A percentile compares a stretch with the other conserved stretches of the same genome.
Conservation (phyloP, 2,113 vertebrate species). For the Hoplias malabaricus region DNA sequence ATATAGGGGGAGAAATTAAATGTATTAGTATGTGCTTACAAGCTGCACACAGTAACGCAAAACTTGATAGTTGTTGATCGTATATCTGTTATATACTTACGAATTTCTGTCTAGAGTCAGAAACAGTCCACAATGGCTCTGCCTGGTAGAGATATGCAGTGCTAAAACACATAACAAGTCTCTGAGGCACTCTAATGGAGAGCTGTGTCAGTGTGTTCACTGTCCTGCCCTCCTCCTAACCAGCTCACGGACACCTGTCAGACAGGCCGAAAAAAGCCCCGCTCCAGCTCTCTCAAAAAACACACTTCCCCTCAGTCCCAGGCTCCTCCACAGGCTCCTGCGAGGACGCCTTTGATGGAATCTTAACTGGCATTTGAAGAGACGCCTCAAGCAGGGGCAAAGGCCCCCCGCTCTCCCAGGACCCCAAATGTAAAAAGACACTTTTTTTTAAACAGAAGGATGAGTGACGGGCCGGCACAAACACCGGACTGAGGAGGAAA, state of each 20-base stretch:
- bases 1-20: too few species aligned
- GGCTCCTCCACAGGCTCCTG: slow-evolving; percentile 37
- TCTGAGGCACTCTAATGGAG: slow-evolving; percentile 18
- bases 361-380: slow-evolving; percentile 53
- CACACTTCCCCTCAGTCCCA: slow-evolving; percentile 25
- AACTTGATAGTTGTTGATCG: neutral
- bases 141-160: neutral
- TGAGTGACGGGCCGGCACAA: slow-evolving; percentile 61
- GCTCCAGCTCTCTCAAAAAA: slow-evolving; percentile 27
- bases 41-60: neutral
- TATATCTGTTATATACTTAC: neutral
- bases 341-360: slow-evolving; percentile 50
- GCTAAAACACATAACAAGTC: slow-evolving; percentile 16
- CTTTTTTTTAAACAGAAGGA: slow-evolving; percentile 74
- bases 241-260: slow-evolving; percentile 48
- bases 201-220: slow-evolving; percentile 10
- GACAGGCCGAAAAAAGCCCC: slow-evolving; percentile 41
- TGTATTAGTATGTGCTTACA: neutral
- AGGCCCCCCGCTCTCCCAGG: slow-evolving; percentile 67
- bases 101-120: neutral
- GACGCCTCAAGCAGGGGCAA: slow-evolving; percentile 54
- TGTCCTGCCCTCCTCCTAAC: slow-evolving; percentile 34
- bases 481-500: slow-evolving; percentile 5
- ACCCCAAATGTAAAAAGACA: slow-evolving; percentile 79
- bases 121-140: neutral